Conservation (phyloP, 2,797 vertebrate species). For the Heliangelus exortis region DNA sequence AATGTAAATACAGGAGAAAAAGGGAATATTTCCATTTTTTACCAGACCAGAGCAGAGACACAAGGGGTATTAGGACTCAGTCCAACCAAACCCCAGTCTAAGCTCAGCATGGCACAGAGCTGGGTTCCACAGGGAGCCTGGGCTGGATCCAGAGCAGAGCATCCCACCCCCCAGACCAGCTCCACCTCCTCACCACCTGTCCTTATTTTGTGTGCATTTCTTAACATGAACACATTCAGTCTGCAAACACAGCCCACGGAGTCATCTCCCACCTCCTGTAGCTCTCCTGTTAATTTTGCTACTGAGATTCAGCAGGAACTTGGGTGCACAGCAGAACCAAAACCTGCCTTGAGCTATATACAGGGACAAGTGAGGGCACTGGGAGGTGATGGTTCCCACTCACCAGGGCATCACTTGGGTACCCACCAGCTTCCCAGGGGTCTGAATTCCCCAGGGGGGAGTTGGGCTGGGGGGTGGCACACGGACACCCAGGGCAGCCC, state of each 20-base stretch:
- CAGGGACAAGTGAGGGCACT: background rate
- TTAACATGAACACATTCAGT: background rate
- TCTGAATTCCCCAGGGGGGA: too few species aligned
- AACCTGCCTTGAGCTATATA: background rate
- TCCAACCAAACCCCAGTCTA: background rate
- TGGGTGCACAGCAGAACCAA: too few species aligned
- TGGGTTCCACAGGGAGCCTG: accelerated
- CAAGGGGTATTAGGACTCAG: accelerated
- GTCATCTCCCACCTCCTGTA: background rate
- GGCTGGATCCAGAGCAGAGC: background rate
- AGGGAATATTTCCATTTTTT: background rate
- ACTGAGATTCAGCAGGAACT: background rate
- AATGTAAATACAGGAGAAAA: accelerated
- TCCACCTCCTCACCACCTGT: accelerated
- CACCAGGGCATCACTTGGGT: background rate
- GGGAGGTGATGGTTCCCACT: background rate
- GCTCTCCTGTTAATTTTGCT: background rate
- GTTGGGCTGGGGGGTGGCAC: background rate
- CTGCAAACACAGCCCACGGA: background rate
- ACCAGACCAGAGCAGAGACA: background rate
- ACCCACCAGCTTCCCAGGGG: accelerated
- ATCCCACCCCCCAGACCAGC: accelerated
- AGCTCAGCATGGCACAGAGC: accelerated
- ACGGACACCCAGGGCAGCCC: too few species aligned
- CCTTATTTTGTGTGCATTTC: background rate